These are phyloP conservation scores for Megaleporinus macrocephalus DNA, from an alignment of 2,113 vertebrate species.

Conservation along the genomic window DNA sequence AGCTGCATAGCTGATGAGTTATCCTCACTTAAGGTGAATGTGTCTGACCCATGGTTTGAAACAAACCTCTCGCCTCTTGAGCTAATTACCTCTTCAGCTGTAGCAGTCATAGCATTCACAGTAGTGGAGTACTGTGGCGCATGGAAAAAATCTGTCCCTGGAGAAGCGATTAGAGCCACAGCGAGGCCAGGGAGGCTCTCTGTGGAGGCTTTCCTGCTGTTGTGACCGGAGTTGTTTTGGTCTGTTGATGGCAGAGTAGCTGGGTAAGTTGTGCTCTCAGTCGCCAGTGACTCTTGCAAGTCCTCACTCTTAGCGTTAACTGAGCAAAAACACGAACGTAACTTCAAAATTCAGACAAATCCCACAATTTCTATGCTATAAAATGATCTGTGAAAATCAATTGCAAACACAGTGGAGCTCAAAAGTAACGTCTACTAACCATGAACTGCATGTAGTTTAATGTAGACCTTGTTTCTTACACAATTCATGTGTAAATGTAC, in stretches of 20 bases:
- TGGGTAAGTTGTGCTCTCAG: conserved; percentile 57
- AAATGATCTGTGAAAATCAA: background rate
- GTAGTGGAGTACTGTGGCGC: conserved; percentile 17
- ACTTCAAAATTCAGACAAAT: background rate
- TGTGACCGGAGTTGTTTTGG: conserved; percentile 48
- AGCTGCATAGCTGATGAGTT: conserved; percentile 29
- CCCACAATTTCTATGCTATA: background rate
- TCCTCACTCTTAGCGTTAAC: conserved; percentile 53
- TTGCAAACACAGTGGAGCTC: background rate
- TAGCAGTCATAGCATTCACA: conserved; percentile 9
- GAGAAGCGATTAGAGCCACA: conserved; percentile 44
- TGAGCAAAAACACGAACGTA: conserved; percentile 43
- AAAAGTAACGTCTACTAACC: too few species aligned
- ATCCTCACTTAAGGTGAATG: conserved; percentile 20
- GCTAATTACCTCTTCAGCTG: conserved; percentile 26
- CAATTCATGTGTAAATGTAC: too few species aligned
- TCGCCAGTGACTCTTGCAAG: conserved; percentile 57
- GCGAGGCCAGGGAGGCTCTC: conserved; percentile 46
- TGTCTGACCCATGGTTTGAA: conserved; percentile 44
- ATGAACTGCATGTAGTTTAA: too few species aligned
- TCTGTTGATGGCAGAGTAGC: conserved; percentile 49
- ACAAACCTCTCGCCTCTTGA: conserved; percentile 23
- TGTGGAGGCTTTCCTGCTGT: conserved; percentile 47
- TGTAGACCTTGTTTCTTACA: too few species aligned
- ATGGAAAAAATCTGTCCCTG: conserved; percentile 52